phyloP scores from a whole-genome alignment of 2,888 invertebrate species.

The Chrysodeixis includens region DNA sequence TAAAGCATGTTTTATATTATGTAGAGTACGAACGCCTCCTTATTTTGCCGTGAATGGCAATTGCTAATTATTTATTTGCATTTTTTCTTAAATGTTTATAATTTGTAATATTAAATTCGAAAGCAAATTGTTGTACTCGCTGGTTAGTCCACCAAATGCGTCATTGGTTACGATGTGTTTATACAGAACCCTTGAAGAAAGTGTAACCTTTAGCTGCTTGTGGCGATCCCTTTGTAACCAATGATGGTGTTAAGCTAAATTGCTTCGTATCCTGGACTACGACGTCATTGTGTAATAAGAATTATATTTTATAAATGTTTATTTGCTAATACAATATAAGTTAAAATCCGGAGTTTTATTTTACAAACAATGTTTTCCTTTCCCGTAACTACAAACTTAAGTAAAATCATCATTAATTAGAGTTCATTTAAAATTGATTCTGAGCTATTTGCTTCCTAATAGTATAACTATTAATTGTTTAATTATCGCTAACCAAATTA shows the following conservation, averaged over 20 bases:
- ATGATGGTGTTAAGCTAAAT: conserved; percentile 62
- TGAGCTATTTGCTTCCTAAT: no score
- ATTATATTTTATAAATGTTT: conserved; percentile 89
- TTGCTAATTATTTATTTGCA: conserved; percentile 89
- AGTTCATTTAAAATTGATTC: no score
- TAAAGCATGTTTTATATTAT: conserved; percentile 89
- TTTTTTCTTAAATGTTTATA: conserved; percentile 86
- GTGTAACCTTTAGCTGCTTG: conserved; percentile 41
- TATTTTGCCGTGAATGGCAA: conserved; percentile 81
- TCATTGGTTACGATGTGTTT: conserved; percentile 63
- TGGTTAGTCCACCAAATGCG: conserved; percentile 68
- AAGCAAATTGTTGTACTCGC: conserved; percentile 83
- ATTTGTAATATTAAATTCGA: conserved; percentile 80
- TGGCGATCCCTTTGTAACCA: conserved; percentile 65
- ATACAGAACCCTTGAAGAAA: conserved; percentile 21
- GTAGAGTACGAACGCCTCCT: conserved; percentile 85
- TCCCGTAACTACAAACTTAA: neutral
- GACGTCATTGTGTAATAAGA: conserved; percentile 84
- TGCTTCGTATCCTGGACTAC: conserved; percentile 79
- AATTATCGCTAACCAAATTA: no score
- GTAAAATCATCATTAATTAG: no score
- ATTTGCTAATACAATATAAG: conserved; percentile 91
- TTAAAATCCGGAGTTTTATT: conserved; percentile 76
- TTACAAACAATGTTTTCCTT: conserved; percentile 11
- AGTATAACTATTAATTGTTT: no score